Evolutionary conservation across 1,140 invertebrate genomes (phyloP), one percentile per base, ranked within the genome.

Genomic region (Pseudomyrmex cubaensis): DNA sequence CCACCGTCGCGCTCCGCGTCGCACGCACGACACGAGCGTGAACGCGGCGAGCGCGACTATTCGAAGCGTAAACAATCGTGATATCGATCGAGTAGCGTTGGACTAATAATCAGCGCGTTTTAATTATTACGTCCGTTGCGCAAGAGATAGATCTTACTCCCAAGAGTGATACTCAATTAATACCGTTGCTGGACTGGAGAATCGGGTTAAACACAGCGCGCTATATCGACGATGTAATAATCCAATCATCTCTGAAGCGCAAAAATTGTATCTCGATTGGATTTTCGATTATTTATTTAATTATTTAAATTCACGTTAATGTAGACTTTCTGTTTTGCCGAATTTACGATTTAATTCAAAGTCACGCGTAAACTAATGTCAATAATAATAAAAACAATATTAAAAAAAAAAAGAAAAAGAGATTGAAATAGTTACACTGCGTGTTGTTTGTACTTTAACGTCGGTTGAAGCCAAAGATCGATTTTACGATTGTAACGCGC

Each of bases 71-170:
- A 69, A 88, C 85, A 84, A 86, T 84, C 8, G 54, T 25, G 25
- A 64, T 84, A 59, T 56, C 66, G 46, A 56, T 82, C 67, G 50
- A 0, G 12, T 7, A 22, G 13, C 17, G n/a, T 12, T 35, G 59
- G n/a, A 22, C 13, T 46, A 46, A 73, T 67, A 66, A 83, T 61
- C 13, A 44, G 4, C 17, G 48, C 48, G n/a, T 59, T 77, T 67
- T 83, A 77, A 77, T 83, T 76, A 76, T 83, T 83, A 83, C n/a
- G 44, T 83, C 4, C 17, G 52, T 63, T 44, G 44, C 46, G 20
- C 48, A 44, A 73, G 46, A 15, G 13, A n/a, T 73, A 72, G 22
- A 73, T 73, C n/a, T 80, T 48, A 50, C 15, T 59, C 22, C 20
- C 20, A 52, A 12, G 15, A 69, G 10, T 54, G 8, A 1, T 25